A percentile compares a stretch with the other conserved stretches of the same genome.
These are phyloP conservation scores for Melanerpes formicivorus DNA, from an alignment of 2,113 vertebrate genomes.

Conservation along the genomic window DNA sequence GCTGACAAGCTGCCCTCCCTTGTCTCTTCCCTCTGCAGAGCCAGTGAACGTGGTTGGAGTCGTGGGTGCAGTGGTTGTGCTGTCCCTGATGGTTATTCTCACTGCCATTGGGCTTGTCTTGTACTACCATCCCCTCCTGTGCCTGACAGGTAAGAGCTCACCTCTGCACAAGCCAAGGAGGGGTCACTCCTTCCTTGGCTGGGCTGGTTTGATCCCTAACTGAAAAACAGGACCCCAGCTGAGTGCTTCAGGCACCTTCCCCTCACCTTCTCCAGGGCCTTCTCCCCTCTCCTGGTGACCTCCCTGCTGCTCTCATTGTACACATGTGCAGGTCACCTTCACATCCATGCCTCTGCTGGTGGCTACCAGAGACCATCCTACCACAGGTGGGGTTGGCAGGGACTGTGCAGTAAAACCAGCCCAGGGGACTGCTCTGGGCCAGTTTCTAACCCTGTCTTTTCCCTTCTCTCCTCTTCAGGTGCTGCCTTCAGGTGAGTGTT, in stretches of 20 bases:
- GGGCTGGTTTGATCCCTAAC: background rate
- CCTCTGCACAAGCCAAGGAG: background rate
- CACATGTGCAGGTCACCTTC: background rate
- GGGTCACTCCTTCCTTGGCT: background rate
- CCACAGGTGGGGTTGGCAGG: background rate
- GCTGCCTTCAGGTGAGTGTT: slow-evolving; percentile 71
- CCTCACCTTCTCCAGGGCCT: background rate
- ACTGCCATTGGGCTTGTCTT: slow-evolving; percentile 44
- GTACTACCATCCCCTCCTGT: slow-evolving; percentile 73
- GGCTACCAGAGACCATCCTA: fast-evolving
- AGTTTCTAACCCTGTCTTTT: background rate
- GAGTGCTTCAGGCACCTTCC: background rate
- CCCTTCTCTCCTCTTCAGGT: slow-evolving; percentile 37
- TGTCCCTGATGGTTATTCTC: slow-evolving; percentile 72
- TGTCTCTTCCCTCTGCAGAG: slow-evolving; percentile 44
- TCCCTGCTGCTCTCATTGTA: fast-evolving
- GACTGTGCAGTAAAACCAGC: background rate
- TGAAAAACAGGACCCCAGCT: background rate
- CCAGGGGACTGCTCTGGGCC: background rate
- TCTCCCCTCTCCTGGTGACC: background rate
- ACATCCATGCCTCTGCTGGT: fast-evolving
- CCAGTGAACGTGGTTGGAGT: slow-evolving; percentile 69
- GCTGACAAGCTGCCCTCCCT: background rate
- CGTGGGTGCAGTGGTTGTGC: slow-evolving; percentile 66
- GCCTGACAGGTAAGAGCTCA: slow-evolving; percentile 73